Evolutionary conservation across 2,888 invertebrate species (phyloP).

Genomic region (Noctuana brunneofusca): DNA sequence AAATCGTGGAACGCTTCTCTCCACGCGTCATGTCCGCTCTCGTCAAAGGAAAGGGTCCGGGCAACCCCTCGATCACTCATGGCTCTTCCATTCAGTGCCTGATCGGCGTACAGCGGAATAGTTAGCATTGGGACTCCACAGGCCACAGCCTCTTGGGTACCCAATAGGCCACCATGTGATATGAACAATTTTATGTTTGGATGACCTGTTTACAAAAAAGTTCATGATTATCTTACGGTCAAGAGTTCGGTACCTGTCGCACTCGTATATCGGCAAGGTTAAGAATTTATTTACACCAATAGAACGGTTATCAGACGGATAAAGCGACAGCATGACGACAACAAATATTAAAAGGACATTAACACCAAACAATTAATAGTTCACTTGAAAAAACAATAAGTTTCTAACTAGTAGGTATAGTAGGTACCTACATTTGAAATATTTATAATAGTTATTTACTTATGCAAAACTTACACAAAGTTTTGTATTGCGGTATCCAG

Average conservation of each 20-base stretch:
- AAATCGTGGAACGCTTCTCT: slow-evolving; percentile 64
- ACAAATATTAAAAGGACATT: neutral
- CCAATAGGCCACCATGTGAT: slow-evolving; percentile 84
- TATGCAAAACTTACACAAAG: slow-evolving; percentile 68
- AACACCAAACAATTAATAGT: neutral
- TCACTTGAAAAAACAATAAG: neutral
- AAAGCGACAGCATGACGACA: neutral
- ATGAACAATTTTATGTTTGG: slow-evolving; percentile 82
- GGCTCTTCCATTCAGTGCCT: slow-evolving; percentile 77
- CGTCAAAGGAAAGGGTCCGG: slow-evolving; percentile 58
- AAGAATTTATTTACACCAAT: slow-evolving; percentile 5
- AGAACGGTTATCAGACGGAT: neutral
- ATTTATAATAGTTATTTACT: no score
- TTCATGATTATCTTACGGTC: slow-evolving; percentile 1
- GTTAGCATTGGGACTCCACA: slow-evolving; percentile 81
- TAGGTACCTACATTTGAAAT: no score
- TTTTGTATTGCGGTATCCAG: slow-evolving; percentile 82
- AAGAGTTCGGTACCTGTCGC: slow-evolving; percentile 1
- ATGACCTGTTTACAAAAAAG: slow-evolving; percentile 63
- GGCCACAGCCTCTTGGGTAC: slow-evolving; percentile 83
- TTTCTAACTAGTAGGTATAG: no score
- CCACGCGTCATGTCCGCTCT: slow-evolving; percentile 60
- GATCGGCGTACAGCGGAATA: slow-evolving; percentile 80
- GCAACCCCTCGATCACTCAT: slow-evolving; percentile 78
- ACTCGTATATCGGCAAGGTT: slow-evolving; percentile 5